A percentile compares a stretch with the other conserved stretches of the same genome.
These are phyloP conservation scores for Drosophila eugracilis DNA, from an alignment of 1,140 invertebrate species.

Conservation along the genomic window DNA sequence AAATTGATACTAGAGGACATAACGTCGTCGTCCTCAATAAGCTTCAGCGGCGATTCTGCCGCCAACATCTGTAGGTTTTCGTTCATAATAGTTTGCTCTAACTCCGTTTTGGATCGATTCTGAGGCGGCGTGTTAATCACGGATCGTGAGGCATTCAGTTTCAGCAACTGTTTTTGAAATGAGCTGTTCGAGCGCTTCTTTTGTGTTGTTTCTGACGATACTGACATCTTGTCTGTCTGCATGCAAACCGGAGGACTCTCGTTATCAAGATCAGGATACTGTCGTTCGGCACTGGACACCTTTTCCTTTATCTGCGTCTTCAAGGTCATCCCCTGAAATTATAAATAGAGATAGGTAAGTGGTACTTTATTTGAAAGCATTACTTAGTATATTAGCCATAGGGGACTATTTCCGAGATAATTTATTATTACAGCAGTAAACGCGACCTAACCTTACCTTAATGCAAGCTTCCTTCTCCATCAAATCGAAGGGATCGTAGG, in stretches of 20 bases:
- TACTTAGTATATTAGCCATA: too few relatives aligned
- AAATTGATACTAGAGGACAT: conserved; percentile 39
- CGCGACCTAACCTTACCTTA: conserved; percentile 50
- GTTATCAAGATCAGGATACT: conserved; percentile 39
- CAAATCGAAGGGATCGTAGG: conserved; percentile 77
- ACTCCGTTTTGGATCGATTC: conserved; percentile 8
- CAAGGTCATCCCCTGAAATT: conserved; percentile 32
- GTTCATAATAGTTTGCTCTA: conserved; percentile 34
- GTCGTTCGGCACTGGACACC: background rate
- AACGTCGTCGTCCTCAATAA: conserved; percentile 55
- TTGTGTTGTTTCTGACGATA: background rate
- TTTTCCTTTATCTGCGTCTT: conserved; percentile 8
- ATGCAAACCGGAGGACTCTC: conserved; percentile 59
- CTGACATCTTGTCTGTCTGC: conserved; percentile 3
- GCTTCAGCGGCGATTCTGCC: conserved; percentile 60
- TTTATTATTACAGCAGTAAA: background rate
- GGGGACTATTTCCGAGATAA: background rate
- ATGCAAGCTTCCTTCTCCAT: conserved; percentile 73
- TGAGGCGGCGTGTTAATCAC: conserved; percentile 27
- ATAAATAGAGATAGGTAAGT: background rate
- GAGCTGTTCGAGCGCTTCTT: conserved; percentile 18
- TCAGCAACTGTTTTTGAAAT: conserved; percentile 59
- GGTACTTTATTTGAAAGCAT: too few relatives aligned
- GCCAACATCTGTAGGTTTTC: conserved; percentile 65
- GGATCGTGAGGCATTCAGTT: conserved; percentile 43